Evolutionary conservation across 2,888 invertebrate species (phyloP), one percentile per base, ranked within the genome.

Genomic region (Scaptomyza parva): DNA sequence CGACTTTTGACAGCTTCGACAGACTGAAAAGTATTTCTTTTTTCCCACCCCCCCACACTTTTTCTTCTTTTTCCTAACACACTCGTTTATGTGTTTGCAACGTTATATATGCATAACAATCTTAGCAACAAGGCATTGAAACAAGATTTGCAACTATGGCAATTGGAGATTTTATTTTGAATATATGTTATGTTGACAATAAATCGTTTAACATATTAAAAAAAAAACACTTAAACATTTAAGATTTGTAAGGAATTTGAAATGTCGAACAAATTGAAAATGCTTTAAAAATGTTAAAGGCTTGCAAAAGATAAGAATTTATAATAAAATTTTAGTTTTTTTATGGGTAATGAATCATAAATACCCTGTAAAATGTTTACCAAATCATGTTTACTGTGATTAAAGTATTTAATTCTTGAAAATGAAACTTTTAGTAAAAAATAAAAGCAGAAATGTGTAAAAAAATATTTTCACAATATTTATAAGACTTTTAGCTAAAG

Each of bases 1-100:
- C 70, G 65, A 75, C 76, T 73, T 74, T 66, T 76, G 74, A 74
- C 72, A 73, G 70, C 63, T 73, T 74, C 74, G 72, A 74, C 73
- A 73, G 76, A 70, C 54, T 61, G 41, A 58, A 67, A 54, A 57
- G 58, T 41, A 67, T 53, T 33, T 30, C 18, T 33, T n/a, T 24
- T n/a, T 14, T 3, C 24, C n/a, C n/a, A n/a, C n/a, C n/a, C n/a
- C n/a, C n/a, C n/a, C 6, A 1, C 2, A n/a, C 12, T 30, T 12
- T 4, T 30, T 5, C 11, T 30, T 3, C 3, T 17, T 7, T 35
- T 22, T 26, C 3, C 24, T 20, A 14, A 12, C 20, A 24, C 9
- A 60, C 14, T 17, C 14, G 17, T 22, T 14, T 40, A 30, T 18
- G 14, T 41, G 2, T 17, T 44, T 9, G 45, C 17, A 12, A 12